Conservation (phyloP, 2,797 vertebrate species). For the Hyperoplus immaculatus region DNA sequence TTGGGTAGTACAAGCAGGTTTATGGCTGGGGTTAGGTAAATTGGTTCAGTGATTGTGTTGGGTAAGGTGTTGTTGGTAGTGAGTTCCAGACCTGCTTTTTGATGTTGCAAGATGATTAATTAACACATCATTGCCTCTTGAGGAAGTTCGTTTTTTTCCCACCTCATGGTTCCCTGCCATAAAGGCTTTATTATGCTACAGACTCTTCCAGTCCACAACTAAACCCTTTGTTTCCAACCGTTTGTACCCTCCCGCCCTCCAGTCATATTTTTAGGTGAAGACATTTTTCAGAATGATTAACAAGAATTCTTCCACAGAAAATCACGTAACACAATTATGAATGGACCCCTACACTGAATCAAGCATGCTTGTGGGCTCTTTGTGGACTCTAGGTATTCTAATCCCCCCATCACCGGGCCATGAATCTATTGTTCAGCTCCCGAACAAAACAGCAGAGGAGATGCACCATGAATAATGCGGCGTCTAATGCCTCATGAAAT, state of each 20-base stretch:
- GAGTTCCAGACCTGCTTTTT: constrained; percentile 53
- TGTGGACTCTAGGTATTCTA: constrained; percentile 59
- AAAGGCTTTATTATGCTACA: constrained; percentile 45
- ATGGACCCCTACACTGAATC: constrained; percentile 58
- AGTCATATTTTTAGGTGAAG: constrained; percentile 52
- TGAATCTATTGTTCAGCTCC: constrained; percentile 68
- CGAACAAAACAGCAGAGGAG: constrained; percentile 66
- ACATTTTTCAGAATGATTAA: constrained; percentile 65
- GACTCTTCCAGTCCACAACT: constrained; percentile 38
- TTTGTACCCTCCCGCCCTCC: constrained; percentile 21
- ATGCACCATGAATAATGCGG: constrained; percentile 72
- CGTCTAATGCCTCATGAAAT: constrained; percentile 80
- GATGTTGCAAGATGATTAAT: constrained; percentile 56
- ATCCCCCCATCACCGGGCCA: constrained; percentile 61
- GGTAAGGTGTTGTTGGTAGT: constrained; percentile 14
- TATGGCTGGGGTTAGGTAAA: constrained; percentile 69
- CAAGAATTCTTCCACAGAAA: constrained; percentile 73
- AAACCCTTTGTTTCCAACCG: constrained; percentile 50
- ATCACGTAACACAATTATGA: constrained; percentile 70
- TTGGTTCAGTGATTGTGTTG: constrained; percentile 56
- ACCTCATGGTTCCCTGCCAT: constrained; percentile 12
- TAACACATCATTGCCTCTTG: constrained; percentile 36
- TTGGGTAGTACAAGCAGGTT: constrained; percentile 65
- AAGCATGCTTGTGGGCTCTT: constrained; percentile 51
- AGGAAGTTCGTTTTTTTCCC: constrained; percentile 33